phyloP scores from a whole-genome alignment of 2,113 vertebrate genomes.

The Gasterosteus nipponicus region DNA sequence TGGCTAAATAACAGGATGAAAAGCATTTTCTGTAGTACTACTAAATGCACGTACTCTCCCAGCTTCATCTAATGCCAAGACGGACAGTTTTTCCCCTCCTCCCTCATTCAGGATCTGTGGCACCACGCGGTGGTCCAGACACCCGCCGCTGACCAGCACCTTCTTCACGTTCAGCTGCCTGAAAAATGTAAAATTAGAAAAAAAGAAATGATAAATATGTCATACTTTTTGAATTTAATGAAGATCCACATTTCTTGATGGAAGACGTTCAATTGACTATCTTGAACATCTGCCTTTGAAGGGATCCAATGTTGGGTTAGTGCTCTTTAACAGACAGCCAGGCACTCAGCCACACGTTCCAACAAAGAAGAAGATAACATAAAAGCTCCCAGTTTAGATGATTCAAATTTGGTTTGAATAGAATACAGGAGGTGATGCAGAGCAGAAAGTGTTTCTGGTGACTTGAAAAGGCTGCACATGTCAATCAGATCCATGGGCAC shows the following conservation, averaged over 20 bases:
- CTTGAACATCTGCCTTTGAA: neutral
- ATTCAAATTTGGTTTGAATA: slow-evolving; percentile 13
- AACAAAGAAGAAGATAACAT: neutral
- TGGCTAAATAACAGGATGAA: neutral
- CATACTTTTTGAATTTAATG: neutral
- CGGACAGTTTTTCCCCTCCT: slow-evolving; percentile 87
- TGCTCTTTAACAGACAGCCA: neutral
- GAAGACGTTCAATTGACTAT: neutral
- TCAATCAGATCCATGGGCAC: neutral
- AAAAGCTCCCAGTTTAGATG: neutral
- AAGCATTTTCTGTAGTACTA: neutral
- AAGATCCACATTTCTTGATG: neutral
- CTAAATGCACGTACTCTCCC: slow-evolving; percentile 86
- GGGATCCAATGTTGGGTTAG: neutral
- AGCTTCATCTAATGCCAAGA: slow-evolving; percentile 91
- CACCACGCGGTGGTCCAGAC: slow-evolving; percentile 91
- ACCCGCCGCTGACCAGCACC: slow-evolving; percentile 90
- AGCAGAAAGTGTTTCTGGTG: neutral
- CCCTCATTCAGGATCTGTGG: slow-evolving; percentile 90
- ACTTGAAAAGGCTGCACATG: slow-evolving; percentile 1
- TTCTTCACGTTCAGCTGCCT: slow-evolving; percentile 97
- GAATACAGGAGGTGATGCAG: neutral
- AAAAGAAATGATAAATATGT: neutral
- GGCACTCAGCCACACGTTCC: neutral
- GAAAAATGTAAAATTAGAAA: slow-evolving; percentile 2